Percentiles rank a stretch among this genome's conserved stretches.
Evolutionary conservation across 2,113 vertebrate species (phyloP).

Genomic region (Microtus ochrogaster): DNA sequence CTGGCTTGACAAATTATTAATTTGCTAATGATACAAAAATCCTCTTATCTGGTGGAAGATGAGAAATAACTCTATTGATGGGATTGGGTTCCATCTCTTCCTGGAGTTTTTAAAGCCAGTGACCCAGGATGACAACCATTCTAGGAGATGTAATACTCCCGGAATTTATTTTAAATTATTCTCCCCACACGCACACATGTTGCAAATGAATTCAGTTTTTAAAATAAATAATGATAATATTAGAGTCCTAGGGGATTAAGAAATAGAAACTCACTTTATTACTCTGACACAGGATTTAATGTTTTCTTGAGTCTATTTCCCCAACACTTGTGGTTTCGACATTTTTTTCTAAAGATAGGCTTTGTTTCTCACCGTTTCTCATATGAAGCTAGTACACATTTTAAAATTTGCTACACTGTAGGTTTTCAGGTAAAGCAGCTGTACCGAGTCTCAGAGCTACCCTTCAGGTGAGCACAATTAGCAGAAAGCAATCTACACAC

Average conservation of each 20-base stretch:
- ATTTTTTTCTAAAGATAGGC: background rate
- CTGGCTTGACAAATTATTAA: slow-evolving; percentile 25
- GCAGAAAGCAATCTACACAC: background rate
- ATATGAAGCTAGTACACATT: background rate
- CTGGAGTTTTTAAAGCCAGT: background rate
- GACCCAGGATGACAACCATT: background rate
- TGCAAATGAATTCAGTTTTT: background rate
- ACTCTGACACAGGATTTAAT: background rate
- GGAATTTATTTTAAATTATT: slow-evolving; percentile 36
- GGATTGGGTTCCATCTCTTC: background rate
- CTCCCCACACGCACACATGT: background rate
- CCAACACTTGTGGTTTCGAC: background rate
- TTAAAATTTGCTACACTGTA: background rate
- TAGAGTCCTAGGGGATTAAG: background rate
- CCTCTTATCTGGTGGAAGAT: slow-evolving; percentile 24
- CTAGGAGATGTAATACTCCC: background rate
- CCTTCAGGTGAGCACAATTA: background rate
- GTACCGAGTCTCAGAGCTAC: background rate
- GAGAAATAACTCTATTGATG: slow-evolving; percentile 29
- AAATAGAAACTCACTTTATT: background rate
- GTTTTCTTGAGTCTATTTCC: background rate
- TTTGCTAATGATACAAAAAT: slow-evolving; percentile 57
- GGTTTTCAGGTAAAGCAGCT: background rate
- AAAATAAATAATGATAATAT: background rate
- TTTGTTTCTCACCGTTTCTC: background rate